Percentiles rank a stretch among this genome's conserved stretches.
Conservation (phyloP, 1,140 invertebrate species). For the Pseudomyrmex gracilis region DNA sequence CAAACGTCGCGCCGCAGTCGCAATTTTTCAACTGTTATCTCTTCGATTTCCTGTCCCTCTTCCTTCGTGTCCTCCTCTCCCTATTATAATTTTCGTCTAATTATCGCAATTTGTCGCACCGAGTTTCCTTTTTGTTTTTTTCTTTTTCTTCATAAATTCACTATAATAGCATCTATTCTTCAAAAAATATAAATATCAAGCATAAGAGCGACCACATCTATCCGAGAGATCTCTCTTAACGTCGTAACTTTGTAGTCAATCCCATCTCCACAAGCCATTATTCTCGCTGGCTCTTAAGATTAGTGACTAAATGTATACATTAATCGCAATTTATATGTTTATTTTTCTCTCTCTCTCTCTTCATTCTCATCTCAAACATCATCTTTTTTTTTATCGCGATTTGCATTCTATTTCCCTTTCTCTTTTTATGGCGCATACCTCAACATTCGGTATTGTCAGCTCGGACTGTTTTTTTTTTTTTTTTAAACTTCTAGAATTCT, state of each 20-base stretch:
- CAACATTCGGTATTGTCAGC: slow-evolving; percentile 80
- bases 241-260: slow-evolving; percentile 62
- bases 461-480: slow-evolving; percentile 74
- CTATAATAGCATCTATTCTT: slow-evolving; percentile 75
- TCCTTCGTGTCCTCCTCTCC: slow-evolving; percentile 55
- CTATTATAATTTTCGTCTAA: slow-evolving; percentile 34
- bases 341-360: slow-evolving; percentile 42
- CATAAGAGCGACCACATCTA: slow-evolving; percentile 76
- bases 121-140: slow-evolving; percentile 7
- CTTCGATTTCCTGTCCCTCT: slow-evolving; percentile 56
- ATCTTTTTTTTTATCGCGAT: slow-evolving; percentile 24
- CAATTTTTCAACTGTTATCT: slow-evolving; percentile 59
- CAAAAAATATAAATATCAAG: slow-evolving; percentile 85
- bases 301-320: slow-evolving; percentile 79
- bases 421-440: slow-evolving; percentile 72
- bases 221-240: slow-evolving; percentile 54
- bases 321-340: slow-evolving; percentile 53
- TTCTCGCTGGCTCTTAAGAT: slow-evolving; percentile 77
- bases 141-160: slow-evolving; percentile 60
- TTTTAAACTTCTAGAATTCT: background rate
- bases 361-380: slow-evolving; percentile 57
- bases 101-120: slow-evolving; percentile 46
- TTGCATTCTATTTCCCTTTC: slow-evolving; percentile 24
- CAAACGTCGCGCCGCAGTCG: slow-evolving; percentile 55
- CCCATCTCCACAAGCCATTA: slow-evolving; percentile 60